A percentile compares a stretch with the other conserved stretches of the same genome.
Conservation (phyloP, 2,113 vertebrate genomes). For the Shinisaurus crocodilurus region DNA sequence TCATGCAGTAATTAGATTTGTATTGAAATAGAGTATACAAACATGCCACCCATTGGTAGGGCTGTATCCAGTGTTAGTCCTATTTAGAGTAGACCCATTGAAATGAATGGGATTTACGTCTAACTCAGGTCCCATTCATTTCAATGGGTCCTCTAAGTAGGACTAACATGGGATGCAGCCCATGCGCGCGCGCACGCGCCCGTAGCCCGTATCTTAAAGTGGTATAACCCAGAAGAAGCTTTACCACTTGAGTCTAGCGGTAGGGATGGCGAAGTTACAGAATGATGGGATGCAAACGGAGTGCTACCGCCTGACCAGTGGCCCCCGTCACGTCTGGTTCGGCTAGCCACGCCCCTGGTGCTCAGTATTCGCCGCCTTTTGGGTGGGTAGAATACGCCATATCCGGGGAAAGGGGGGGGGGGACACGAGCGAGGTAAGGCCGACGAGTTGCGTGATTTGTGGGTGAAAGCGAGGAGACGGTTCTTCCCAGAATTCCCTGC, state of each 20-base stretch:
- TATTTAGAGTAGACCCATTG: too few species aligned
- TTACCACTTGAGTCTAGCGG: background rate
- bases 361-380: background rate
- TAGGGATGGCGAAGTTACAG: background rate
- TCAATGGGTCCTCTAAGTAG: too few species aligned
- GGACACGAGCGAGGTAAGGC: background rate
- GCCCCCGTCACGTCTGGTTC: background rate
- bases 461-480: background rate
- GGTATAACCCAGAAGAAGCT: too few species aligned
- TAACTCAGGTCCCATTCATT: too few species aligned
- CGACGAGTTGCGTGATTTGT: background rate
- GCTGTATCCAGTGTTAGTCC: too few species aligned
- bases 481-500: too few species aligned
- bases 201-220: too few species aligned
- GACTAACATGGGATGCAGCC: too few species aligned
- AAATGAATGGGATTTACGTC: too few species aligned
- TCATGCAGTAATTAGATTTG: background rate
- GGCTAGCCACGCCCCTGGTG: background rate
- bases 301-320: background rate
- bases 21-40: background rate
- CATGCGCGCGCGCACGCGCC: too few species aligned
- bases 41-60: background rate
- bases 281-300: background rate
- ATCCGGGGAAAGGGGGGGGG: background rate
- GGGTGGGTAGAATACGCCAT: background rate